Evolutionary conservation across 2,797 vertebrate species (phyloP).

Genomic region (Eospalax fontanierii): DNA sequence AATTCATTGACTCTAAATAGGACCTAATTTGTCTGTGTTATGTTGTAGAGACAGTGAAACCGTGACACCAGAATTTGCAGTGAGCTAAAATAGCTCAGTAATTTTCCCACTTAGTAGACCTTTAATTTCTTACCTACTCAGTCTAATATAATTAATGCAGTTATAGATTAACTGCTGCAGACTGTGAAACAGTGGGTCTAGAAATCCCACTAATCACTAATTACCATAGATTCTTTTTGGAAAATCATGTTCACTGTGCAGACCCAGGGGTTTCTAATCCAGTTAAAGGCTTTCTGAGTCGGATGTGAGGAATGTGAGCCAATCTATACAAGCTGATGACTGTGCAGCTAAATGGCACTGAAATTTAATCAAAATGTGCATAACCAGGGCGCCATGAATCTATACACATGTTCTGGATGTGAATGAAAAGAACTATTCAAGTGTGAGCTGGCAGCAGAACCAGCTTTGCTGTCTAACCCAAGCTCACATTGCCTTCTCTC

Average conservation of each 20-base stretch:
- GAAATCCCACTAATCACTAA: conserved; percentile 80
- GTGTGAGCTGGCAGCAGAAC: neutral
- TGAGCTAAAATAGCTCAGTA: conserved; percentile 68
- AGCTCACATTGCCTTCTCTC: neutral
- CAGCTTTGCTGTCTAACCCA: neutral
- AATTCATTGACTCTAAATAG: conserved; percentile 61
- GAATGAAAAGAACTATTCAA: conserved; percentile 65
- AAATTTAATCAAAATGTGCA: conserved; percentile 73
- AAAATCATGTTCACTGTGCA: conserved; percentile 81
- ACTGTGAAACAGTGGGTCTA: conserved; percentile 78
- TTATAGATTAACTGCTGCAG: conserved; percentile 81
- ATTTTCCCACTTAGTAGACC: conserved; percentile 75
- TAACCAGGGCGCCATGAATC: conserved; percentile 27
- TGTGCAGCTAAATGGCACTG: conserved; percentile 52
- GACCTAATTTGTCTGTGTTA: conserved; percentile 59
- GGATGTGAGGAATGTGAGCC: conserved; percentile 39
- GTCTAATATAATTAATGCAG: conserved; percentile 79
- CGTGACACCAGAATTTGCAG: conserved; percentile 19
- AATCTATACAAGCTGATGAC: conserved; percentile 63
- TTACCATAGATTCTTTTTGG: conserved; percentile 77
- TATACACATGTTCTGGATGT: conserved; percentile 49
- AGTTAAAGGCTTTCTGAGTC: conserved; percentile 80
- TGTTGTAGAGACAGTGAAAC: conserved; percentile 68
- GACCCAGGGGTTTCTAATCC: conserved; percentile 78
- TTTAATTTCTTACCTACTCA: conserved; percentile 76